Evolutionary conservation across 2,888 invertebrate genomes (phyloP).

Genomic region (Ramazzottius varieornatus): DNA sequence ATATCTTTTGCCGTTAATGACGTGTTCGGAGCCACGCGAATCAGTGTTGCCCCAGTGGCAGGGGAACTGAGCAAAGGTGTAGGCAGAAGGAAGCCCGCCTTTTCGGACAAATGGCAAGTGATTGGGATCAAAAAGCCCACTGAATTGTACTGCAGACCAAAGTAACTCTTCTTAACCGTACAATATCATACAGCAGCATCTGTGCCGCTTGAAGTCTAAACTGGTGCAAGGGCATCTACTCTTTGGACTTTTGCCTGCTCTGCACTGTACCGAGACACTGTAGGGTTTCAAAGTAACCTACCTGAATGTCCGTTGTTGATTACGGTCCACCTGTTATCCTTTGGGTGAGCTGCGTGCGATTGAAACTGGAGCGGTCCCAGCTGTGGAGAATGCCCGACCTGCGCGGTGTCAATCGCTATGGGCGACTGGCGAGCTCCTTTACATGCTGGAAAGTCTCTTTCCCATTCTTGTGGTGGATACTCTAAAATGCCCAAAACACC

Average conservation of each 20-base stretch:
- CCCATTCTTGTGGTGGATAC: not conserved
- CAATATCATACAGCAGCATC: too few relatives aligned
- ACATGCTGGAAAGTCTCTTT: not conserved
- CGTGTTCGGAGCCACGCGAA: not conserved
- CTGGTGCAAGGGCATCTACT: too few relatives aligned
- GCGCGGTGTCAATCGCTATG: not conserved
- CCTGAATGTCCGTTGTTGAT: not conserved
- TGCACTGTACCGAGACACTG: not conserved
- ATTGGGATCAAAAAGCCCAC: not conserved
- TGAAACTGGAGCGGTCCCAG: not conserved
- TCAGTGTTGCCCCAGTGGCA: not conserved
- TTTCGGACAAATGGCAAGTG: not conserved
- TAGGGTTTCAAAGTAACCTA: not conserved
- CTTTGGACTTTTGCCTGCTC: not conserved
- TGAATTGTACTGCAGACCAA: not conserved
- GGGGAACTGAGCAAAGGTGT: not conserved
- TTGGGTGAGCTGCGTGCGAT: not conserved
- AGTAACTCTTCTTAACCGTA: not conserved
- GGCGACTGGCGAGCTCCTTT: not conserved
- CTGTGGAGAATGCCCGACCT: not conserved
- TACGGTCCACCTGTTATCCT: not conserved
- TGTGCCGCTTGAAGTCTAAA: too few relatives aligned
- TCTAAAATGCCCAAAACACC: too few relatives aligned
- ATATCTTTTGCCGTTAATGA: not conserved
- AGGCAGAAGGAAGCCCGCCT: not conserved